These are phyloP conservation scores for Beris morrisii DNA, from an alignment of 2,888 invertebrate species.

Conservation along the genomic window DNA sequence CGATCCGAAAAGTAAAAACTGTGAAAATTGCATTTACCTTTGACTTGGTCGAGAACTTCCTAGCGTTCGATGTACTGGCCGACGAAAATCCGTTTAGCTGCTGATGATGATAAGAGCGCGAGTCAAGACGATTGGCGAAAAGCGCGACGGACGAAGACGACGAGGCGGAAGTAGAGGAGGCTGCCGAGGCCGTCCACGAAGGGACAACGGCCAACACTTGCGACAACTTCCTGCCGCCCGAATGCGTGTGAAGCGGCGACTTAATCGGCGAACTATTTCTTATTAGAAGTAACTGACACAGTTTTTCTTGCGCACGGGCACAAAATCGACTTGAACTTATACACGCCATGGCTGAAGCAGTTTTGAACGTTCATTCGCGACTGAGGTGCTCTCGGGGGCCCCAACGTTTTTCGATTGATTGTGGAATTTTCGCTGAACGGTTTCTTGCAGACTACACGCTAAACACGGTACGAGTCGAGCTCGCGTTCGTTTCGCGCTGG, in stretches of 20 bases:
- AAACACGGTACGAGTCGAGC: not conserved
- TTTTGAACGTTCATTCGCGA: slow-evolving; percentile 58
- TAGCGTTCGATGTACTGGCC: not conserved
- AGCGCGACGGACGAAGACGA: slow-evolving; percentile 2
- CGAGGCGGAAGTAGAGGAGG: not conserved
- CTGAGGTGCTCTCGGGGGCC: slow-evolving; percentile 36
- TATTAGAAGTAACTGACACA: slow-evolving; percentile 74
- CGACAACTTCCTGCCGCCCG: slow-evolving; percentile 17
- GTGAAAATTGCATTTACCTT: slow-evolving; percentile 17
- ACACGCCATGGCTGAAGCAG: slow-evolving; percentile 81
- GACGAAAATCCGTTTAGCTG: slow-evolving; percentile 28
- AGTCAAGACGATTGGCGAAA: slow-evolving; percentile 4
- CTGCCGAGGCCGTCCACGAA: not conserved
- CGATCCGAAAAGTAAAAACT: no score
- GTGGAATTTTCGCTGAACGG: not conserved
- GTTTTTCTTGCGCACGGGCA: slow-evolving; percentile 77
- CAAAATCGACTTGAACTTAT: slow-evolving; percentile 80
- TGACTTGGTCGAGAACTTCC: slow-evolving; percentile 20
- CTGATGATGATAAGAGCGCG: slow-evolving; percentile 13
- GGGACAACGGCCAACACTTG: slow-evolving; percentile 9
- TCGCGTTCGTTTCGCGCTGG: slow-evolving; percentile 7
- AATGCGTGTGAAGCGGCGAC: not conserved
- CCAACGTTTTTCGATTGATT: slow-evolving; percentile 33
- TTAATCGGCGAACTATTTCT: slow-evolving; percentile 17
- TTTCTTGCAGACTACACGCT: no score